Percentiles rank a stretch among this genome's conserved stretches.
Evolutionary conservation across 2,888 invertebrate genomes (phyloP).

Genomic region (Leptopilina syphax): DNA sequence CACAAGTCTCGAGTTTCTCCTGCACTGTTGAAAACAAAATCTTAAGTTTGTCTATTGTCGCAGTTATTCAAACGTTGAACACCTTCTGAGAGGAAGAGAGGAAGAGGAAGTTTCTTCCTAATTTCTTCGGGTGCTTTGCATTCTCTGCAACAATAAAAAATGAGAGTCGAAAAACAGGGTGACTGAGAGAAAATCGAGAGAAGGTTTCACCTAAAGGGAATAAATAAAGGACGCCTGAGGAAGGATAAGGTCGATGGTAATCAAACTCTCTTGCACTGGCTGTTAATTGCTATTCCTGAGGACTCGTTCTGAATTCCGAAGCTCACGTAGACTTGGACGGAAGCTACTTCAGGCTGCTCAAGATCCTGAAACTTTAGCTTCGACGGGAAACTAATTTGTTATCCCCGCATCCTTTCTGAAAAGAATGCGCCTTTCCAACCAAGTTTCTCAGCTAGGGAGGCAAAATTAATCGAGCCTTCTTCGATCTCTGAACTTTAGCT

Average conservation of each 20-base stretch:
- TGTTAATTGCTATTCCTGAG: constrained; percentile 68
- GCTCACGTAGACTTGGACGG: constrained; percentile 45
- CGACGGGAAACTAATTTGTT: constrained; percentile 37
- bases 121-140: not conserved
- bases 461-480: constrained; percentile 38
- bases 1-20: constrained; percentile 8
- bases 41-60: constrained; percentile 23
- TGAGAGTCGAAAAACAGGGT: constrained; percentile 1
- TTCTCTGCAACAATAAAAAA: not conserved
- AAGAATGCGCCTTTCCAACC: constrained; percentile 28
- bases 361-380: constrained; percentile 40
- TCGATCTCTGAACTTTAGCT: constrained; percentile 35
- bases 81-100: not conserved
- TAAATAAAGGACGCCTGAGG: constrained; percentile 40
- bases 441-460: constrained; percentile 24
- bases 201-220: constrained; percentile 13
- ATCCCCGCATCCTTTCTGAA: constrained; percentile 38
- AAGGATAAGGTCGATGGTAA: constrained; percentile 65
- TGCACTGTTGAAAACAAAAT: constrained; percentile 10
- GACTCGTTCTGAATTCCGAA: constrained; percentile 64
- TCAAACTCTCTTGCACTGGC: constrained; percentile 68
- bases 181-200: constrained; percentile 19
- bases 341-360: constrained; percentile 36
- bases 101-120: not conserved
- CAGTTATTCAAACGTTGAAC: constrained; percentile 11